Evolutionary conservation across 2,113 vertebrate genomes (phyloP).

Genomic region (Phalacrocorax aristotelis): DNA sequence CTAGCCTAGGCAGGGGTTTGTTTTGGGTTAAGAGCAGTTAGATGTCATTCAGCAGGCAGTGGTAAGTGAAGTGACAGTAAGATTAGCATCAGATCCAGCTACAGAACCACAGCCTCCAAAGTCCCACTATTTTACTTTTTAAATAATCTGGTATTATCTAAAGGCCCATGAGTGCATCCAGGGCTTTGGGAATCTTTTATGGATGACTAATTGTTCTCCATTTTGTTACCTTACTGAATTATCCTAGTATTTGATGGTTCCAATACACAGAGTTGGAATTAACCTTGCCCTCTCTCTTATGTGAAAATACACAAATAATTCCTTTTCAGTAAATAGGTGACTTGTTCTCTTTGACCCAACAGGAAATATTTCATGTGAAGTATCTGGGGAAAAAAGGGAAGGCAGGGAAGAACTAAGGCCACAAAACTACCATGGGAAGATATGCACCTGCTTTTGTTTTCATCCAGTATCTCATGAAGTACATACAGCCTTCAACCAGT

Average conservation of each 20-base stretch:
- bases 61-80: not conserved
- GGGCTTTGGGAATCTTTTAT: not conserved
- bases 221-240: not conserved
- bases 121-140: not conserved
- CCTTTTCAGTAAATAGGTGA: not conserved
- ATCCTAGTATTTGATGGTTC: not conserved
- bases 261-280: not conserved
- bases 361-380: not conserved
- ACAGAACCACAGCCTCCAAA: not conserved
- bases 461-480: not conserved
- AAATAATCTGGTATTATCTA: not conserved
- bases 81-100: not conserved
- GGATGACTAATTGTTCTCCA: not conserved
- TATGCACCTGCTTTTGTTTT: not conserved
- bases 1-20: not conserved
- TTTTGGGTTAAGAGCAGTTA: not conserved
- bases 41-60: not conserved
- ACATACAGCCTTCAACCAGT: not conserved
- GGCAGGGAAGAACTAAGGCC: not conserved
- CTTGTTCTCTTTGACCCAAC: not conserved
- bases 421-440: not conserved
- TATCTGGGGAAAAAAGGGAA: not conserved
- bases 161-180: not conserved
- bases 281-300: not conserved
- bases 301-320: not conserved